These are phyloP conservation scores for Pseudopipra pipra DNA, from an alignment of 2,113 vertebrate genomes.

Conservation along the genomic window DNA sequence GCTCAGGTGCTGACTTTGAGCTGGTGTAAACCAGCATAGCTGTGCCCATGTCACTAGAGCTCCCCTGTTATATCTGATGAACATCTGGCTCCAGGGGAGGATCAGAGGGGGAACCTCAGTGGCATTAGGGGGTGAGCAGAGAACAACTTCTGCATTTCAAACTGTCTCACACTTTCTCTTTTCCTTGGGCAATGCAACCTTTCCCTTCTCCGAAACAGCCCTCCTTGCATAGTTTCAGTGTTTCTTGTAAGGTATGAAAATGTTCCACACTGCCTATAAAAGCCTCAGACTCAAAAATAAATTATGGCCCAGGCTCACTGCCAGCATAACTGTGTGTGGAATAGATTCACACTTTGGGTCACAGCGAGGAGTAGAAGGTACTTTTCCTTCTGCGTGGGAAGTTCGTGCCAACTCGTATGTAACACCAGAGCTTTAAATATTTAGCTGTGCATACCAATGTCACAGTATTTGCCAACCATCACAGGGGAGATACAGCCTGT, in stretches of 20 bases:
- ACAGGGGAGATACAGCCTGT: neutral
- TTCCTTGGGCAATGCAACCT: neutral
- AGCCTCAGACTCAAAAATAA: slow-evolving; percentile 8
- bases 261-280: neutral
- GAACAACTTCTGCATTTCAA: neutral
- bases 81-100: neutral
- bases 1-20: neutral
- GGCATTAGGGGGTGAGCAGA: neutral
- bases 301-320: neutral
- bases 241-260: neutral
- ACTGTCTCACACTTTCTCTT: neutral
- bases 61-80: neutral
- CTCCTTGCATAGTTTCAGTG: neutral
- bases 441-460: neutral
- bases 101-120: neutral
- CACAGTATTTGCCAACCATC: neutral
- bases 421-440: neutral
- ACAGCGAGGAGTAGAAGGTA: neutral
- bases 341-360: slow-evolving; percentile 7
- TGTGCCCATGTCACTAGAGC: neutral
- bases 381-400: neutral
- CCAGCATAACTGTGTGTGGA: neutral
- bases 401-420: neutral
- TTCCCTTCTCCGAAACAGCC: neutral
- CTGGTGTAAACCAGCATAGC: neutral